Conservation (phyloP, 1,140 invertebrate genomes). For the Tetragonula clypearis region DNA sequence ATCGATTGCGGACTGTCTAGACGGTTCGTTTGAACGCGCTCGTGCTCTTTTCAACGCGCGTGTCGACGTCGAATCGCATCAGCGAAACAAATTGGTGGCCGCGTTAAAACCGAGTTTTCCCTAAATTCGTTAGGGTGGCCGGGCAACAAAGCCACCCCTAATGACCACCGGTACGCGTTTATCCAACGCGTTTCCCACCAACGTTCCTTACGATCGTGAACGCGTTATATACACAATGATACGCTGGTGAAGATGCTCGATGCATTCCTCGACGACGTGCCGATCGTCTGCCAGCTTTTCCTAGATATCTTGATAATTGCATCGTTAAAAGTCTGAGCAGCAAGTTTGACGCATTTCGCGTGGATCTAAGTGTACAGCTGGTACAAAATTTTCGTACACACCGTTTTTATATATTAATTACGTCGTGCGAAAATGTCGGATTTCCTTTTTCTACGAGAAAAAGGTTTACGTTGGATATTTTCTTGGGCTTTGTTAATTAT, state of each 20-base stretch:
- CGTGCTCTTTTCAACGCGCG: constrained; percentile 31
- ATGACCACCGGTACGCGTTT: neutral
- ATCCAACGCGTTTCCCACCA: neutral
- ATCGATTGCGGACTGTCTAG: constrained; percentile 54
- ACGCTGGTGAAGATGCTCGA: neutral
- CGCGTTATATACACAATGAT: neutral
- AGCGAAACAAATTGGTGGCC: constrained; percentile 23
- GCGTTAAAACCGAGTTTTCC: neutral
- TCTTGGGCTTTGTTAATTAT: too few relatives aligned
- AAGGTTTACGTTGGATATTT: too few relatives aligned
- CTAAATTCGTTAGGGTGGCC: neutral
- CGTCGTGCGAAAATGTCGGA: too few relatives aligned
- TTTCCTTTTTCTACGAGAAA: too few relatives aligned
- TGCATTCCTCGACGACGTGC: too few relatives aligned
- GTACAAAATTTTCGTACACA: too few relatives aligned
- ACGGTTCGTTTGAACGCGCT: constrained; percentile 49
- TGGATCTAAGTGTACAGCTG: too few relatives aligned
- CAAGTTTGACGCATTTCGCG: too few relatives aligned
- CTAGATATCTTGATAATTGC: too few relatives aligned
- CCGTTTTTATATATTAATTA: too few relatives aligned
- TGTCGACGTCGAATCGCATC: constrained; percentile 3
- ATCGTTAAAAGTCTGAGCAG: too few relatives aligned
- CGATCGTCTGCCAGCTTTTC: too few relatives aligned
- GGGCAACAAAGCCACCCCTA: neutral
- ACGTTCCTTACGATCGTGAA: neutral